Evolutionary conservation across 2,113 vertebrate species (phyloP).

Genomic region (Marmota flaviventris): DNA sequence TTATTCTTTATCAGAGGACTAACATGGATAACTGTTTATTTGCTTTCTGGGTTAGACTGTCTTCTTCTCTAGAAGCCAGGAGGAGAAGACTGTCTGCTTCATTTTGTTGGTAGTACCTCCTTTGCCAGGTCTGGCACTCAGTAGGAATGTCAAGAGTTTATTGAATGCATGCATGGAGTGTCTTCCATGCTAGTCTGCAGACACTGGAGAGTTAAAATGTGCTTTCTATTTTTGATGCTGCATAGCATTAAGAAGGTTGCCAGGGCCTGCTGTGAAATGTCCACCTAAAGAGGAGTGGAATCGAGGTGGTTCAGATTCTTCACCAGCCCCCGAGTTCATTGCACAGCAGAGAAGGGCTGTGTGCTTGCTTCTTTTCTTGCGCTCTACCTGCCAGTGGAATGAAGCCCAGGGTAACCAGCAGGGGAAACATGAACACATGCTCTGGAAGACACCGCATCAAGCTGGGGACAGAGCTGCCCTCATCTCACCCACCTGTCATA

Average conservation of each 20-base stretch:
- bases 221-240: not conserved
- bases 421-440: not conserved
- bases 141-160: not conserved
- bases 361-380: not conserved
- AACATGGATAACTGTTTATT: not conserved
- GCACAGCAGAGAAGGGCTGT: not conserved
- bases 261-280: not conserved
- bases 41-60: not conserved
- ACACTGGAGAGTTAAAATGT: not conserved
- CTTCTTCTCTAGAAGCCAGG: not conserved
- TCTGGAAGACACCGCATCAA: not conserved
- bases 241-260: not conserved
- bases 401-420: not conserved
- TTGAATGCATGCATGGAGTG: not conserved
- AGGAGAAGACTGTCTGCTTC: not conserved
- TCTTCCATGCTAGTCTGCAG: not conserved
- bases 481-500: too few relatives aligned
- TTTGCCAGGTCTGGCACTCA: not conserved
- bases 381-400: rapidly evolving
- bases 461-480: not conserved
- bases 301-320: not conserved
- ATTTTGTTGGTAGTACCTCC: not conserved
- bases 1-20: not conserved
- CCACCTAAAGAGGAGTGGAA: not conserved
- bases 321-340: not conserved